Conservation (phyloP, 2,888 invertebrate genomes). For the Lithosia quadra region DNA sequence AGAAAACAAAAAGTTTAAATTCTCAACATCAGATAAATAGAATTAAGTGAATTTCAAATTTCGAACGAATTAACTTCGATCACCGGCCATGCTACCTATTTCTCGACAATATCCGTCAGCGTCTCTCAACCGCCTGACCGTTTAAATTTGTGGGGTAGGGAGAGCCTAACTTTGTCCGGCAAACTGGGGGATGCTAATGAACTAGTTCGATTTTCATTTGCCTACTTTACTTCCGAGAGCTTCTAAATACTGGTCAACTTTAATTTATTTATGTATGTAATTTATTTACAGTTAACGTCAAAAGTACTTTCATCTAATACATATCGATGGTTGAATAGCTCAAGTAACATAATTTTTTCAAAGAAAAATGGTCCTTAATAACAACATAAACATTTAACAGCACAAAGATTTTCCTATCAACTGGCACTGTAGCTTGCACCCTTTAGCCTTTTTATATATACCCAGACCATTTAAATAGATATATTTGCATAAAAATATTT, state of each 20-base stretch:
- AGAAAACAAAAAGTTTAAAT: no score
- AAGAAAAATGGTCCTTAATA: no score
- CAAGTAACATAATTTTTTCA: no score
- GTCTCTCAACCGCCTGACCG: conserved; percentile 18
- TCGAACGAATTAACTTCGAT: conserved; percentile 37
- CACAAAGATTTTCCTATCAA: no score
- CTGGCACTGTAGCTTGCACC: no score
- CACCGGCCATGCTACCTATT: conserved; percentile 13
- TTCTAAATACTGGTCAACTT: conserved; percentile 38
- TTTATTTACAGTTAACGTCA: neutral
- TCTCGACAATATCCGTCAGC: conserved; percentile 30
- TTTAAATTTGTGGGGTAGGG: conserved; percentile 7
- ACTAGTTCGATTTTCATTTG: conserved; percentile 27
- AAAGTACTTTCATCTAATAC: no score
- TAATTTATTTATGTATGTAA: conserved; percentile 21
- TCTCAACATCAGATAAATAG: conserved; percentile 6
- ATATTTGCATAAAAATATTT: no score
- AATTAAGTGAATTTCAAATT: conserved; percentile 35
- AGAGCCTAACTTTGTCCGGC: conserved; percentile 32
- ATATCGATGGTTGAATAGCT: neutral
- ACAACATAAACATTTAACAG: no score
- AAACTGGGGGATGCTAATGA: conserved; percentile 45
- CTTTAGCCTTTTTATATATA: no score
- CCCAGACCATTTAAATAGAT: no score
- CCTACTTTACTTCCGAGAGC: conserved; percentile 14